Conservation (phyloP, 2,113 vertebrate species). For the Polyodon spathula region DNA sequence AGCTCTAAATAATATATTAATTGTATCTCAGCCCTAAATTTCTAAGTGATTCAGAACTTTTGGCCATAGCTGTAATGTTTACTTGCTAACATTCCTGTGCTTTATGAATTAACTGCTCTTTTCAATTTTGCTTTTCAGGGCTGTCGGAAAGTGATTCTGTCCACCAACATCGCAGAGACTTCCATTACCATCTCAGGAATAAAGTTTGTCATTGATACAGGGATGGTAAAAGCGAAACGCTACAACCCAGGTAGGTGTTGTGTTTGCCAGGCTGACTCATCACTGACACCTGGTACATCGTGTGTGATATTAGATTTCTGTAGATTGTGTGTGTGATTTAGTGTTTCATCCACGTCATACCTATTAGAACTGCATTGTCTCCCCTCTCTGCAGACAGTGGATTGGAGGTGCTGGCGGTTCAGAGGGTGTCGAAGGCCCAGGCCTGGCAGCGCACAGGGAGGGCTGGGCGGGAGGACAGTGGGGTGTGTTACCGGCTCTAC, state of each 20-base stretch:
- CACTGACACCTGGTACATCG: background rate
- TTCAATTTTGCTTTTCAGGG: slow-evolving; percentile 50
- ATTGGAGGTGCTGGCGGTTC: slow-evolving; percentile 85
- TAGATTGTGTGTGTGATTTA: background rate
- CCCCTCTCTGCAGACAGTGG: slow-evolving; percentile 61
- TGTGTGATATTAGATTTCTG: too few species aligned
- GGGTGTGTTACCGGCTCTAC: slow-evolving; percentile 85
- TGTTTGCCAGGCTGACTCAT: background rate
- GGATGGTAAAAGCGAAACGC: slow-evolving; percentile 96
- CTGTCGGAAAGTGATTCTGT: slow-evolving; percentile 86
- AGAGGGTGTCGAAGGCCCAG: slow-evolving; percentile 88
- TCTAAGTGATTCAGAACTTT: too few species aligned
- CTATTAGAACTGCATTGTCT: background rate
- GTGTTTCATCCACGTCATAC: background rate
- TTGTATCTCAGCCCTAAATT: too few species aligned
- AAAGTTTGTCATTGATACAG: slow-evolving; percentile 88
- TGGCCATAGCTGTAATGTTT: background rate
- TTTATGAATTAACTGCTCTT: background rate
- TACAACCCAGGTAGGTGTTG: slow-evolving; percentile 78
- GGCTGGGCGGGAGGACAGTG: slow-evolving; percentile 79
- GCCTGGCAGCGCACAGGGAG: slow-evolving; percentile 89
- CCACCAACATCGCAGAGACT: slow-evolving; percentile 94
- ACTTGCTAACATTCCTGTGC: background rate
- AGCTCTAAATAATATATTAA: too few species aligned
- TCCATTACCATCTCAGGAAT: slow-evolving; percentile 91